Evolutionary conservation across 2,888 invertebrate genomes (phyloP).

Genomic region (Elmis aenea): DNA sequence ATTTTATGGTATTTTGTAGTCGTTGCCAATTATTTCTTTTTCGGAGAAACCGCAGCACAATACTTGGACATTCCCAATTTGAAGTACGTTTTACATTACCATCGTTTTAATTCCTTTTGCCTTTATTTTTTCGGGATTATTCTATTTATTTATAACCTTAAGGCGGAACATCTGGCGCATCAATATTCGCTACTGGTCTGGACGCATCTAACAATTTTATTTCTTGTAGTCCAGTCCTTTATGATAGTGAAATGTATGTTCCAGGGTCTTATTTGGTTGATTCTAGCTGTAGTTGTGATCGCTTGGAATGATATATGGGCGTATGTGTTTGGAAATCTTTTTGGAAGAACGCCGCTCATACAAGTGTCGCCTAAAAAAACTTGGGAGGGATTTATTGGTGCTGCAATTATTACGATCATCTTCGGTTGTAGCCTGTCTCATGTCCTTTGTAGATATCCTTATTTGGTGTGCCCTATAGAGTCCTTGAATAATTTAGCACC

Average conservation of each 20-base stretch:
- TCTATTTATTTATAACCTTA: slow-evolving; percentile 93
- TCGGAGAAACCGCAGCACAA: slow-evolving; percentile 94
- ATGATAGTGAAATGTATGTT: slow-evolving; percentile 97
- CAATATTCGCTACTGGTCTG: slow-evolving; percentile 98
- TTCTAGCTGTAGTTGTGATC: slow-evolving; percentile 96
- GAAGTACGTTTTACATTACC: slow-evolving; percentile 67
- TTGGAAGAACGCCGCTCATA: slow-evolving; percentile 96
- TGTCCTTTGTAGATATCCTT: slow-evolving; percentile 84
- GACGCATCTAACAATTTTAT: slow-evolving; percentile 95
- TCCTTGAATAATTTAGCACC: slow-evolving; percentile 82
- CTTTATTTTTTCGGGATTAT: slow-evolving; percentile 94
- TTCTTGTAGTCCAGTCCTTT: slow-evolving; percentile 96
- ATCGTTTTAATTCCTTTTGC: slow-evolving; percentile 93
- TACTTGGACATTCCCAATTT: slow-evolving; percentile 88
- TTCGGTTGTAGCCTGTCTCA: slow-evolving; percentile 86
- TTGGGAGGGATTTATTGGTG: slow-evolving; percentile 99
- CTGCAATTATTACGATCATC: slow-evolving; percentile 86
- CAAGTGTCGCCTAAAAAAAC: slow-evolving; percentile 99
- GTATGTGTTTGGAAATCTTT: slow-evolving; percentile 98
- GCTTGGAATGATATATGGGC: slow-evolving; percentile 99
- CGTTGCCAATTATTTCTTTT: slow-evolving; percentile 97
- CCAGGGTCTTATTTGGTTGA: slow-evolving; percentile 89
- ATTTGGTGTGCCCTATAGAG: slow-evolving; percentile 95
- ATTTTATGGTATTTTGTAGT: slow-evolving; percentile 97
- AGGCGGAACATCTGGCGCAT: slow-evolving; percentile 94